phyloP scores from a whole-genome alignment of 2,888 invertebrate genomes.

The Dysmachus trigonus region DNA sequence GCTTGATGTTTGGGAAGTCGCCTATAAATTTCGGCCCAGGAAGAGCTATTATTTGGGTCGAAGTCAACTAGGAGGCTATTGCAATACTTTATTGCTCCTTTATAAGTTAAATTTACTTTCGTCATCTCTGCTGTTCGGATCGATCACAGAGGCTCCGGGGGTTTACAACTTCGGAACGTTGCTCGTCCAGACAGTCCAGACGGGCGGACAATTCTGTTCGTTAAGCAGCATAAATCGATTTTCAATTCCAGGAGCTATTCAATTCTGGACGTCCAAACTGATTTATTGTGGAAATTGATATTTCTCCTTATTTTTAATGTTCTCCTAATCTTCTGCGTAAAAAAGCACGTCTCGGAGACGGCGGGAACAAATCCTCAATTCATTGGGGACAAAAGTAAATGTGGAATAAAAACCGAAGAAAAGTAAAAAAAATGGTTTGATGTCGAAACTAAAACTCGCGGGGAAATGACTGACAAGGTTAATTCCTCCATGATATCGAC shows the following conservation, averaged over 20 bases:
- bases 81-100: conserved; percentile 40
- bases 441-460: not conserved
- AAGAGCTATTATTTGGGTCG: conserved; percentile 41
- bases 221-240: not conserved
- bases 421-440: not conserved
- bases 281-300: not conserved
- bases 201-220: not conserved
- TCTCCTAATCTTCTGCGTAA: not conserved
- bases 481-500: not conserved
- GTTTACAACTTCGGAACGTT: not conserved
- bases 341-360: not conserved
- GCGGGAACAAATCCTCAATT: not conserved
- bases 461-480: not conserved
- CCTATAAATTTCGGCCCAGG: conserved; percentile 28
- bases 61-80: conserved; percentile 34
- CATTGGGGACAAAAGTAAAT: not conserved
- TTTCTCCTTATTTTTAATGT: not conserved
- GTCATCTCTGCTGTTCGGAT: not conserved
- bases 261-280: not conserved
- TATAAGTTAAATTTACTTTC: conserved; percentile 42
- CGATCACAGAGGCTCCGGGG: not conserved
- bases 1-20: conserved; percentile 36
- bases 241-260: not conserved
- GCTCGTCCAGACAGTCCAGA: not conserved
- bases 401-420: not conserved